These are phyloP conservation scores for Meandrusa payeni DNA, from an alignment of 2,888 invertebrate species.

Conservation along the genomic window DNA sequence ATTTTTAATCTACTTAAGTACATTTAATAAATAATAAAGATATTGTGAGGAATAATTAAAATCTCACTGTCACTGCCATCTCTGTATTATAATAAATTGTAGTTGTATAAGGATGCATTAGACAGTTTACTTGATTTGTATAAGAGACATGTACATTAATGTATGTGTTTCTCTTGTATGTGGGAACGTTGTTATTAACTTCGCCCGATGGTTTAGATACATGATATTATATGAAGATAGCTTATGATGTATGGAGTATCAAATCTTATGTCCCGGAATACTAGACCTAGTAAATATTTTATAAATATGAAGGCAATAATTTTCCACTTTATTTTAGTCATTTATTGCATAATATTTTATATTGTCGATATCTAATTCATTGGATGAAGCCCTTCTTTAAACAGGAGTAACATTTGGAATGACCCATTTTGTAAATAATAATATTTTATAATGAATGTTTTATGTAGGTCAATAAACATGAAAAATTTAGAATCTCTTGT, in stretches of 20 bases:
- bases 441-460: conserved; percentile 6
- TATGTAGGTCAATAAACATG: conserved; percentile 19
- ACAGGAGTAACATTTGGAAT: no score
- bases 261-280: no score
- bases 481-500: not conserved
- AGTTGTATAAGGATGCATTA: not conserved
- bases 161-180: no score
- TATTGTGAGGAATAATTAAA: not conserved
- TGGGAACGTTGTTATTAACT: no score
- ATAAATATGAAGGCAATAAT: not conserved
- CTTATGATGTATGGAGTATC: no score
- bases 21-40: not conserved
- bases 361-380: no score
- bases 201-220: no score
- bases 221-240: no score
- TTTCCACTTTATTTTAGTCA: no score
- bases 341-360: no score
- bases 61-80: conserved; percentile 18
- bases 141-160: no score
- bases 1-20: conserved; percentile 11
- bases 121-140: not conserved
- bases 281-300: conserved; percentile 7
- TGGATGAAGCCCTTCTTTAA: no score
- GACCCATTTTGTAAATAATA: conserved; percentile 23
- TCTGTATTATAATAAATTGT: conserved; percentile 23